Conservation (phyloP, 2,797 vertebrate species). For the Typhlichthys eigenmanni region DNA sequence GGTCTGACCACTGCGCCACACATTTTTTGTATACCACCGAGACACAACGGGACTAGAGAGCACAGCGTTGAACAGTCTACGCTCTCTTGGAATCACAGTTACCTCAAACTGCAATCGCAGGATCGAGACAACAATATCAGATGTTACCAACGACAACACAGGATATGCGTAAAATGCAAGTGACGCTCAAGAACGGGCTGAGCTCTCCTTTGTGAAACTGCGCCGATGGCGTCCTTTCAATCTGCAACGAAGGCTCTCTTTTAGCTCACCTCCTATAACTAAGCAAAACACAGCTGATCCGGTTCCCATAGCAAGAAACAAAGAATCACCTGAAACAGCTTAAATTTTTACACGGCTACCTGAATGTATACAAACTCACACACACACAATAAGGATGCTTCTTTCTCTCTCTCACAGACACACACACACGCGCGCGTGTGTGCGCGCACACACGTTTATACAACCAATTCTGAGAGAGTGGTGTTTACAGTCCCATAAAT, state of each 20-base stretch:
- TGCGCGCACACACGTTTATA: background rate
- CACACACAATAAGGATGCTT: background rate
- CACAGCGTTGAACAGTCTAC: conserved; percentile 5
- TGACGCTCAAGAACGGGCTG: background rate
- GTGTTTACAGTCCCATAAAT: background rate
- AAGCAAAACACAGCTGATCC: conserved; percentile 57
- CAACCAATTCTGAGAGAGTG: background rate
- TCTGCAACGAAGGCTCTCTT: conserved; percentile 28
- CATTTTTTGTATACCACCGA: conserved; percentile 32
- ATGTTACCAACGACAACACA: conserved; percentile 21
- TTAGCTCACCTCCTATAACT: conserved; percentile 50
- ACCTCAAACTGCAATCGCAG: conserved; percentile 40
- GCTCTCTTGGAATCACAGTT: conserved; percentile 27
- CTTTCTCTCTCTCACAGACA: conserved; percentile 21
- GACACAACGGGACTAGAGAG: conserved; percentile 23
- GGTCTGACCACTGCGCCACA: conserved; percentile 40
- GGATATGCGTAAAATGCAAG: conserved; percentile 3
- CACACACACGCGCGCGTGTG: conserved; percentile 10
- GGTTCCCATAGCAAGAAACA: conserved; percentile 74
- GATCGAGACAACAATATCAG: conserved; percentile 35
- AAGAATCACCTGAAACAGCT: conserved; percentile 56
- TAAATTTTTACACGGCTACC: conserved; percentile 48
- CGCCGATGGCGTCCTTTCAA: conserved; percentile 5
- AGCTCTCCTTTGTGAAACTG: conserved; percentile 8
- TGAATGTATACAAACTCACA: conserved; percentile 34